Evolutionary conservation across 2,888 invertebrate genomes (phyloP).

Genomic region (Watsonalla cultraria): DNA sequence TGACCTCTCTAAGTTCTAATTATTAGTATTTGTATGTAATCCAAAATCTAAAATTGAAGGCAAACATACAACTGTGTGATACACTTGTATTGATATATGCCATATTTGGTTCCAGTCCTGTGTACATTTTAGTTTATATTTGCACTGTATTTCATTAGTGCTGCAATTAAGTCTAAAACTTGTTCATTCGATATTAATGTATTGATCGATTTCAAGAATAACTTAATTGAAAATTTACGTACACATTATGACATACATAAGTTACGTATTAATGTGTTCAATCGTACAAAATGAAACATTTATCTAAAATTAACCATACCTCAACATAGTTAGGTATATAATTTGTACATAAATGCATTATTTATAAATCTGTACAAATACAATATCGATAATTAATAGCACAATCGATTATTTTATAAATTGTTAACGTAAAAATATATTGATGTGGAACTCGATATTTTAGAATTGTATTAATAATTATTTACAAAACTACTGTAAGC

Average conservation of each 20-base stretch:
- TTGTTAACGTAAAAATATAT: background rate
- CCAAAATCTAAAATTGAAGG: background rate
- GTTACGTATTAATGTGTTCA: background rate
- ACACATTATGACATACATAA: background rate
- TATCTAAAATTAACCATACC: background rate
- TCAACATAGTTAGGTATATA: constrained; percentile 1
- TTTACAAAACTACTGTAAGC: constrained; percentile 38
- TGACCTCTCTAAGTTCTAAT: too few relatives aligned
- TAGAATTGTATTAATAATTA: constrained; percentile 11
- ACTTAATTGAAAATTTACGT: background rate
- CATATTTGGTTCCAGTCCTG: constrained; percentile 13
- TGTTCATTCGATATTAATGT: background rate
- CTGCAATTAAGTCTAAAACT: background rate
- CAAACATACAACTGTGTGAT: constrained; percentile 40
- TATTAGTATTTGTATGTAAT: too few relatives aligned
- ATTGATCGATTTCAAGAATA: background rate
- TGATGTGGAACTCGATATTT: constrained; percentile 27
- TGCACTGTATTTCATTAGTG: background rate
- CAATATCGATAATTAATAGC: background rate
- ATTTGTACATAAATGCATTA: background rate
- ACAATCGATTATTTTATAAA: background rate
- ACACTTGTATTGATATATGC: constrained; percentile 45
- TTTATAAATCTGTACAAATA: background rate
- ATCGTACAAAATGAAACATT: background rate
- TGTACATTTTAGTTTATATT: background rate